Base-by-base conservation (phyloP, 2,888 invertebrate species). In the Caenorhabditis imperialis region DNA sequence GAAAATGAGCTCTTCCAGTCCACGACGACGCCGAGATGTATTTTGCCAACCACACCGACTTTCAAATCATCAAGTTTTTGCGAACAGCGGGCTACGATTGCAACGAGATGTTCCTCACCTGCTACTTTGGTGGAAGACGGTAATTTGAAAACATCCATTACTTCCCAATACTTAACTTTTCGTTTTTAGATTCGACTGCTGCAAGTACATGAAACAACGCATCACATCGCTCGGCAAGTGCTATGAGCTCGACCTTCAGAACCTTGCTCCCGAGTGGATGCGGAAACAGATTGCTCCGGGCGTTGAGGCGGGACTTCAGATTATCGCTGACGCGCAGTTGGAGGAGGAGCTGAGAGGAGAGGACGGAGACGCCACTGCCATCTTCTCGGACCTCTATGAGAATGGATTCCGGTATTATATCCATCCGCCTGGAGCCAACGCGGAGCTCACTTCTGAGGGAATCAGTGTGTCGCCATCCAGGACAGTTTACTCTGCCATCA, bases 181-280 rank as follows among this genome's bases (percentile, higher is more conserved):
- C 2, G 16, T 5, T 35, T 50, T 30, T 22, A 58, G 62, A 45
- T 72, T 78, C n/a, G 54, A 83, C 30, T 85, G 85, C 40, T 85
- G 85, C 57, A 75, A 81, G 45, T 82, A 78, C 58, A 81, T 84
- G 38, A 75, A 73, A 14, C 76, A 75, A 35, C 75, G 78, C n/a
- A 75, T 86, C 18, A 86, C 86, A 22, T 81, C 82, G 20, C 81
- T 85, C 44, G 85, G 85, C 10, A 81, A 78, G 14, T 85, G 85
- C 50, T 83, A 79, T 63, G 78, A 77, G 35, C 37, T 85, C 5
- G 78, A 82, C 42, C 72, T 84, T 27, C 69, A 67, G 45, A 62
- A 74, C 16, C 35, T 79, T 14, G 76, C 73, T 14, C 77, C 78
- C 4, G 65, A 74, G 25, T 86, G 85, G 84, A 70, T 86, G 78